Evolutionary conservation across 2,113 vertebrate species (phyloP).

Genomic region (Thamnophis sirtalis): DNA sequence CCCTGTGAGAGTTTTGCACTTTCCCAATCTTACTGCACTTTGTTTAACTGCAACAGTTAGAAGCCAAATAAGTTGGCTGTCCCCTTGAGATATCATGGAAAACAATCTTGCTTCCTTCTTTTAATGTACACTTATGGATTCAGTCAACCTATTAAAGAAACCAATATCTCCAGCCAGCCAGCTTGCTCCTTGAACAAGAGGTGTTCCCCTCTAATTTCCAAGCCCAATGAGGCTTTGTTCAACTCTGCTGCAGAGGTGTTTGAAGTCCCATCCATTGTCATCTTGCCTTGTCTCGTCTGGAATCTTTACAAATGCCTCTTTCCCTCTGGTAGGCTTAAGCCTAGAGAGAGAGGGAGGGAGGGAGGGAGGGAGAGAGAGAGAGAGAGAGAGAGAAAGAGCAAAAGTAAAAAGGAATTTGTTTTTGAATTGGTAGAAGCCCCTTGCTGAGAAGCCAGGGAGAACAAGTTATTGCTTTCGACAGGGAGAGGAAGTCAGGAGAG

Average conservation of each 20-base stretch:
- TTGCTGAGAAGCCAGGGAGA: slow-evolving; percentile 1
- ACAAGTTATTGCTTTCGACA: slow-evolving; percentile 4
- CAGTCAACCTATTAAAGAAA: neutral
- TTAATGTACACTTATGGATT: neutral
- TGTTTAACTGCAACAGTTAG: neutral
- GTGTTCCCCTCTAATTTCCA: neutral
- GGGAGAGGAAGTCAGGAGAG: neutral
- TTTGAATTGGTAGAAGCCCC: slow-evolving; percentile 19
- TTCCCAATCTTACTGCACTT: neutral
- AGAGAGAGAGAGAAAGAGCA: neutral
- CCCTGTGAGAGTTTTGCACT: neutral
- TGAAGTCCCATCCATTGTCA: neutral
- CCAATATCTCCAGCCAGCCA: neutral
- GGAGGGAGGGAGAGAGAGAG: rapidly evolving
- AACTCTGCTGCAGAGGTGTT: neutral
- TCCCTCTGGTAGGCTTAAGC: no score
- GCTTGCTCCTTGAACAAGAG: neutral
- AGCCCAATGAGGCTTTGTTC: neutral
- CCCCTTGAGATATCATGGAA: neutral
- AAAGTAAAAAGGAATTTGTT: neutral
- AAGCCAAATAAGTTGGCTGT: neutral
- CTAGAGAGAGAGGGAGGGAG: neutral
- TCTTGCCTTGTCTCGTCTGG: neutral
- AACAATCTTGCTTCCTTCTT: neutral
- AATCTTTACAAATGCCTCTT: neutral